A percentile compares a stretch with the other conserved stretches of the same genome.
phyloP scores from a whole-genome alignment of 2,888 invertebrate species.

The Hypomecis atomaria region DNA sequence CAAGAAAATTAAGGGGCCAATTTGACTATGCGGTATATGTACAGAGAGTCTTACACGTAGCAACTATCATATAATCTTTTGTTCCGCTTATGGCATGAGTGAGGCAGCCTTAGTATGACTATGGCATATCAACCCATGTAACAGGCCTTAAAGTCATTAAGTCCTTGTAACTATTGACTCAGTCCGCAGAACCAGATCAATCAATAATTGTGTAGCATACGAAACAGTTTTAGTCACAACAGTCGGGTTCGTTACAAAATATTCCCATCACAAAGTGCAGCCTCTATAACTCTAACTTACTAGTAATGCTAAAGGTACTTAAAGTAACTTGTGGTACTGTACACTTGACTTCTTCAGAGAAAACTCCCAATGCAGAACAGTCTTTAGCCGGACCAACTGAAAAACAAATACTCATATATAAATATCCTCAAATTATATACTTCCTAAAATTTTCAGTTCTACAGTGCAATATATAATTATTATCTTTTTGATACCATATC shows the following conservation, averaged over 20 bases:
- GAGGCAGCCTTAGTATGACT: not conserved
- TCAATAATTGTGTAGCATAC: constrained; percentile 13
- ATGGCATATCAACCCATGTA: too few species aligned
- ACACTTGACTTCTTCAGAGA: constrained; percentile 39
- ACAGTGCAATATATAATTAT: not conserved
- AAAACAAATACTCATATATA: constrained; percentile 24
- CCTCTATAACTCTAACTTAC: constrained; percentile 36
- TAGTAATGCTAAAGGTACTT: constrained; percentile 20
- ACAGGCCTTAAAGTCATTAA: not conserved
- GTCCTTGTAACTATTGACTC: not conserved
- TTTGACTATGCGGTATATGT: too few species aligned
- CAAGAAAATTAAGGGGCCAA: too few species aligned
- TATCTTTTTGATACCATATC: too few species aligned
- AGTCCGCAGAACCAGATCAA: not conserved
- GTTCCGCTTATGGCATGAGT: not conserved
- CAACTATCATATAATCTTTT: too few species aligned
- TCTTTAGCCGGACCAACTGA: constrained; percentile 46
- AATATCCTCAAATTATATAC: too few species aligned
- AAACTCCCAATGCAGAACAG: constrained; percentile 38
- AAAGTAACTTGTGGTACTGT: constrained; percentile 34
- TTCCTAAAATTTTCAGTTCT: not conserved
- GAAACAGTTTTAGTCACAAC: not conserved
- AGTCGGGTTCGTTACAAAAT: constrained; percentile 18
- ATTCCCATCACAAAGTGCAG: constrained; percentile 36
- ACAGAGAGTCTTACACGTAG: too few species aligned